Percentiles rank a stretch among this genome's conserved stretches.
phyloP scores from a whole-genome alignment of 2,797 vertebrate genomes.

The Sparidentex hasta region DNA sequence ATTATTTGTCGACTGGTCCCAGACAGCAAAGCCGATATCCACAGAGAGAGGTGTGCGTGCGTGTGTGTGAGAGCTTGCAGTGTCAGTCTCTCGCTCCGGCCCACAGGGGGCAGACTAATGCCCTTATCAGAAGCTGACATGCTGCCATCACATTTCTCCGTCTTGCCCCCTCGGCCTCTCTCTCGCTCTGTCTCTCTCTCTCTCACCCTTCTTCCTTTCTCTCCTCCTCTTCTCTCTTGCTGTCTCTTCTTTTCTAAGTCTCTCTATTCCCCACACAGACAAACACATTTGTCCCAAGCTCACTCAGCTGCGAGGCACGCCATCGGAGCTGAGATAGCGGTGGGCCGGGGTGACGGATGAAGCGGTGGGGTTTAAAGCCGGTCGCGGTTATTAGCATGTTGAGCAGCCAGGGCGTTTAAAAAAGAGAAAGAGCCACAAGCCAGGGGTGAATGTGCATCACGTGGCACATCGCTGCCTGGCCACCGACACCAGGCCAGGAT shows the following conservation, averaged over 20 bases:
- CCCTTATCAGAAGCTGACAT: constrained; percentile 85
- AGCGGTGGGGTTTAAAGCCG: constrained; percentile 56
- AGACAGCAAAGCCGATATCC: constrained; percentile 77
- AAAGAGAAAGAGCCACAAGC: constrained; percentile 41
- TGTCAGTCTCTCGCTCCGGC: constrained; percentile 73
- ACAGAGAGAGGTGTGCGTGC: constrained; percentile 55
- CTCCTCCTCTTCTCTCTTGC: constrained; percentile 40
- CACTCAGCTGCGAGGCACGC: constrained; percentile 63
- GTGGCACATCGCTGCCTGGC: constrained; percentile 43
- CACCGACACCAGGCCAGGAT: constrained; percentile 41
- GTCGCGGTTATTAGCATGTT: constrained; percentile 69
- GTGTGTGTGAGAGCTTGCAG: constrained; percentile 43
- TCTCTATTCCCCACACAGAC: constrained; percentile 46
- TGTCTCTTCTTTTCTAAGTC: constrained; percentile 24
- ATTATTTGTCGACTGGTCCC: constrained; percentile 71
- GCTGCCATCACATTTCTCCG: constrained; percentile 77
- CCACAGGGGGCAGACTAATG: constrained; percentile 87
- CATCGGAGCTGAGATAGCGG: constrained; percentile 54
- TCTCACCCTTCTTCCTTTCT: constrained; percentile 25
- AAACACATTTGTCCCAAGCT: constrained; percentile 55
- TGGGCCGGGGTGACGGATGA: constrained; percentile 29
- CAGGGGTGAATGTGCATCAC: constrained; percentile 58
- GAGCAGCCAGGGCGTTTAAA: constrained; percentile 46
- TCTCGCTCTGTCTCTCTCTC: constrained; percentile 2
- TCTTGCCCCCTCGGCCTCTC: constrained; percentile 59